A percentile compares a stretch with the other conserved stretches of the same genome.
Evolutionary conservation across 2,797 vertebrate genomes (phyloP).

Genomic region (Thaleichthys pacificus): DNA sequence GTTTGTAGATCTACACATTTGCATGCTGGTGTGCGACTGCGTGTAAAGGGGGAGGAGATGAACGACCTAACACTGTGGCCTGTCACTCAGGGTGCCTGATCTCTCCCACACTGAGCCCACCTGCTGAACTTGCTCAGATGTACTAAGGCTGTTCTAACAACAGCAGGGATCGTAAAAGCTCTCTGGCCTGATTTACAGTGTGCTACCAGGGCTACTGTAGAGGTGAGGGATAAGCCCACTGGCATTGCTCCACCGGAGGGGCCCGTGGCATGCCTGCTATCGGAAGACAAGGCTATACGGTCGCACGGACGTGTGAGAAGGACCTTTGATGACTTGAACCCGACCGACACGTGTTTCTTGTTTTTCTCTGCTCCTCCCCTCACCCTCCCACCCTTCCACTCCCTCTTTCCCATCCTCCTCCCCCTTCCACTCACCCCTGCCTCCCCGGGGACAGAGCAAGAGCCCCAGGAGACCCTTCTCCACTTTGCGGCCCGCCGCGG

Average conservation of each 20-base stretch:
- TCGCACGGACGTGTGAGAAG: neutral
- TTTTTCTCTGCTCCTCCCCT: constrained; percentile 12
- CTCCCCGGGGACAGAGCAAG: constrained; percentile 69
- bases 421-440: neutral
- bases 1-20: constrained; percentile 13
- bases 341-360: neutral
- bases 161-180: constrained; percentile 32
- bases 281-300: neutral
- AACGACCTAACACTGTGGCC: neutral
- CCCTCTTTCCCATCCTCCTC: constrained; percentile 6
- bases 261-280: constrained; percentile 37
- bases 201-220: constrained; percentile 19
- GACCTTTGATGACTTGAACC: neutral
- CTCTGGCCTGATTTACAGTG: constrained; percentile 22
- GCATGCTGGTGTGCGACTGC: constrained; percentile 16
- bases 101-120: neutral
- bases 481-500: constrained; percentile 93
- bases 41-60: neutral
- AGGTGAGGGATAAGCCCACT: constrained; percentile 25
- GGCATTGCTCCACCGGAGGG: constrained; percentile 48
- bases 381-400: neutral
- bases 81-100: constrained; percentile 7
- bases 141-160: constrained; percentile 14
- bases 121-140: neutral
- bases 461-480: constrained; percentile 90